Percentiles rank a stretch among this genome's conserved stretches.
phyloP scores from a whole-genome alignment of 64 coral and sea anemone species.

The Actinia tenebrosa region DNA sequence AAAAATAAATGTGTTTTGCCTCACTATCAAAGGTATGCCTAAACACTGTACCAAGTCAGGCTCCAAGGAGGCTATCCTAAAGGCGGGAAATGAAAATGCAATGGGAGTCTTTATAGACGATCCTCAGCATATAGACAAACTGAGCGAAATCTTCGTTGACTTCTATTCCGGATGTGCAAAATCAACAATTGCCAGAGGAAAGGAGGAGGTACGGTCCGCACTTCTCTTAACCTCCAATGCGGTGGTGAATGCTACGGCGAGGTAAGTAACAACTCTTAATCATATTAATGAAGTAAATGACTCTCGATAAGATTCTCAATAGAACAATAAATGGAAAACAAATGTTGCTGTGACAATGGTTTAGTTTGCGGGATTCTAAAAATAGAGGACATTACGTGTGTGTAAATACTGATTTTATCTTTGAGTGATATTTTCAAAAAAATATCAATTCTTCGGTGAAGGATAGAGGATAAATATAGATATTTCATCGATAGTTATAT shows the following conservation, averaged over 20 bases:
- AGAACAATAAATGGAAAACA: not conserved
- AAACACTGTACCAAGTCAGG: constrained; percentile 13
- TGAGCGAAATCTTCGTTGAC: constrained; percentile 39
- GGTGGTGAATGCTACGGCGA: constrained; percentile 31
- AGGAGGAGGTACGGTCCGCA: constrained; percentile 31
- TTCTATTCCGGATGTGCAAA: constrained; percentile 27
- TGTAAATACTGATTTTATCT: not conserved
- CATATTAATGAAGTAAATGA: not conserved
- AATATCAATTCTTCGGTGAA: too few relatives aligned
- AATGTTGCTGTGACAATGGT: not conserved
- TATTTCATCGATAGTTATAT: not conserved
- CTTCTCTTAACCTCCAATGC: constrained; percentile 25
- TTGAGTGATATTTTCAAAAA: not conserved
- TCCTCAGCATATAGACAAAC: constrained; percentile 2
- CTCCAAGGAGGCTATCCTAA: constrained; percentile 23
- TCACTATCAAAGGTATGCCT: constrained; percentile 14
- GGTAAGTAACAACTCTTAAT: not conserved
- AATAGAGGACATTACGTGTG: too few relatives aligned
- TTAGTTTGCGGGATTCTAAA: too few relatives aligned
- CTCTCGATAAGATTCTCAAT: not conserved
- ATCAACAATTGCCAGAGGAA: constrained; percentile 29
- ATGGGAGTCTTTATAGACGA: constrained; percentile 35
- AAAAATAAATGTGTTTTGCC: too few relatives aligned
- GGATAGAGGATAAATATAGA: not conserved
- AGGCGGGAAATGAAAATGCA: constrained; percentile 3